phyloP scores from a whole-genome alignment of 2,888 invertebrate species.

The Acleris cristana region DNA sequence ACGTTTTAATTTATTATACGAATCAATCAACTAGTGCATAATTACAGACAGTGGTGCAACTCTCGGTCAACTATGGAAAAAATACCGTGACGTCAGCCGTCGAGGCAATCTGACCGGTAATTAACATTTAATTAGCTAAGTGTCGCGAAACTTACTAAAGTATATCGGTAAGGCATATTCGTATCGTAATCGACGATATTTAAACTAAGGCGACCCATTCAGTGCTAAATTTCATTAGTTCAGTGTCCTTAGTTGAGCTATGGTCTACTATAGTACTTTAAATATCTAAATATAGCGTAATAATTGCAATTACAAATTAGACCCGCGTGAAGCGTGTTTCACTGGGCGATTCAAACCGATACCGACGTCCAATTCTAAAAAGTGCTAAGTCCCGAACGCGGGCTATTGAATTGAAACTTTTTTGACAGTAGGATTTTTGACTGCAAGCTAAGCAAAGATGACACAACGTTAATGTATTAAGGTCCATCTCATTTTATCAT shows the following conservation, averaged over 20 bases:
- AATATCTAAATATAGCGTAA: background rate
- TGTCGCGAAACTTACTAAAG: slow-evolving; percentile 48
- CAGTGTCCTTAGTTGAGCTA: slow-evolving; percentile 41
- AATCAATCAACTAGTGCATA: slow-evolving; percentile 10
- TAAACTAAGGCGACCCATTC: slow-evolving; percentile 54
- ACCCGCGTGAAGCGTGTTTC: background rate
- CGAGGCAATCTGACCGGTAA: slow-evolving; percentile 1
- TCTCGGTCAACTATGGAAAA: slow-evolving; percentile 9
- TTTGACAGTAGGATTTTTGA: too few species aligned
- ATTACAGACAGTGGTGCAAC: slow-evolving; percentile 18
- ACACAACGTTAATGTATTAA: too few species aligned
- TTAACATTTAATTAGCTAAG: slow-evolving; percentile 18
- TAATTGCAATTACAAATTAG: slow-evolving; percentile 4
- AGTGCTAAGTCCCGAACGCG: too few species aligned
- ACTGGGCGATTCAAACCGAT: background rate
- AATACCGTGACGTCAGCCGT: background rate
- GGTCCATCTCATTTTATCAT: too few species aligned
- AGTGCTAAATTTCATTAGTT: slow-evolving; percentile 46
- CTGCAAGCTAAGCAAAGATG: too few species aligned
- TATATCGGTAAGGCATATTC: slow-evolving; percentile 52
- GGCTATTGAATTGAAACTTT: too few species aligned
- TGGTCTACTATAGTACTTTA: slow-evolving; percentile 14
- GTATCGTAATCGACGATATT: slow-evolving; percentile 45
- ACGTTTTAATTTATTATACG: slow-evolving; percentile 2
- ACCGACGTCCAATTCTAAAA: background rate